Conservation (phyloP, 2,113 vertebrate genomes). For the Mungos mungo region DNA sequence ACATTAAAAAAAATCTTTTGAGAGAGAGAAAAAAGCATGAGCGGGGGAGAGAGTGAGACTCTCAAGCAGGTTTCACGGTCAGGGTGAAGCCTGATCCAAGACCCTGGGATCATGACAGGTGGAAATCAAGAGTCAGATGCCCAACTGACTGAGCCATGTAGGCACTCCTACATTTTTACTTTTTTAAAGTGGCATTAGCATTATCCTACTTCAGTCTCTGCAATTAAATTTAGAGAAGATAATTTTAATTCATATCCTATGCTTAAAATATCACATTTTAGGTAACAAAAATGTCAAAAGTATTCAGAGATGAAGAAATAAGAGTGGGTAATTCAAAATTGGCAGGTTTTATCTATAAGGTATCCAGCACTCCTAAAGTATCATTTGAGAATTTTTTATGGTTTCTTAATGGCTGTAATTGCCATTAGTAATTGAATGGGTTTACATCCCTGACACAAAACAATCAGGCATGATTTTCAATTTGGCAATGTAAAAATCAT, state of each 20-base stretch:
- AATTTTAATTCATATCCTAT: not conserved
- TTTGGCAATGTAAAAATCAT: not conserved
- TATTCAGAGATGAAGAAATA: not conserved
- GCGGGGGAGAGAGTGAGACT: no score
- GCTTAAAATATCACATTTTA: not conserved
- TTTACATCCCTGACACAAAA: not conserved
- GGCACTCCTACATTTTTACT: no score
- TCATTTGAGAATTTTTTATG: constrained; percentile 1
- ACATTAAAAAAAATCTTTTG: not conserved
- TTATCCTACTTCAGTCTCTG: not conserved
- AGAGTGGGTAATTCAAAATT: not conserved
- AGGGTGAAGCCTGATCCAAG: no score
- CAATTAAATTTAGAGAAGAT: not conserved
- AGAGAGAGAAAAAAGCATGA: no score
- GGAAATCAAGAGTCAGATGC: no score
- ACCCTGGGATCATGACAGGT: no score
- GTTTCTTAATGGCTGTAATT: not conserved
- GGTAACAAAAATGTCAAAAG: not conserved
- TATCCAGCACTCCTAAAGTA: not conserved
- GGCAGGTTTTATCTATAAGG: not conserved
- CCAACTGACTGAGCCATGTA: no score
- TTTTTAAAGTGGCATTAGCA: not conserved
- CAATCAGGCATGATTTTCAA: not conserved
- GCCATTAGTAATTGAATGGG: not conserved
- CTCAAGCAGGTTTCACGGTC: no score